These are phyloP conservation scores for Drymonia ruficornis DNA, from an alignment of 2,888 invertebrate species.

Conservation along the genomic window DNA sequence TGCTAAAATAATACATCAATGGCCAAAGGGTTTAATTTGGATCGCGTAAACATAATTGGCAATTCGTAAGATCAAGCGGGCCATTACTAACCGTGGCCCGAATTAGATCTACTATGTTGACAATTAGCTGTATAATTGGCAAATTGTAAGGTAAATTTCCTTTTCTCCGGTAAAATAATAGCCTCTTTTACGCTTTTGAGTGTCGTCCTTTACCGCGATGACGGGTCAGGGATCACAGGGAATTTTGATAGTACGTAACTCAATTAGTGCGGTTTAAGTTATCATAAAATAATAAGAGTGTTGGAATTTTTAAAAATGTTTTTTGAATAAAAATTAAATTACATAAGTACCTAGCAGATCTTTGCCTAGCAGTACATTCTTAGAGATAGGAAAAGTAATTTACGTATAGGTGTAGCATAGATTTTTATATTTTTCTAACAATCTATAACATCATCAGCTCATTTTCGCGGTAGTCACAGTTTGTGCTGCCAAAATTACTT, in stretches of 20 bases:
- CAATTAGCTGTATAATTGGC: slow-evolving; percentile 20
- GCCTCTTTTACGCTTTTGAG: neutral
- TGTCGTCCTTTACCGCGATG: neutral
- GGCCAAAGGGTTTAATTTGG: slow-evolving; percentile 29
- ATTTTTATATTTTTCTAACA: no score
- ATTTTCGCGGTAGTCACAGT: no score
- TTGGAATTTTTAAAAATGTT: neutral
- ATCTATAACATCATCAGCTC: no score
- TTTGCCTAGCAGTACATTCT: no score
- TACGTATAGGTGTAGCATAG: no score
- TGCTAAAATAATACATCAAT: no score
- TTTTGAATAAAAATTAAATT: no score
- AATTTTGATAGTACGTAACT: slow-evolving; percentile 1
- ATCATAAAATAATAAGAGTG: neutral
- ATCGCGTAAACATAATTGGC: slow-evolving; percentile 32
- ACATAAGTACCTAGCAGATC: no score
- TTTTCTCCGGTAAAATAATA: neutral
- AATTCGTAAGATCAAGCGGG: slow-evolving; percentile 32
- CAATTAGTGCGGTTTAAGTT: slow-evolving; percentile 1
- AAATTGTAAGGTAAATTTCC: slow-evolving; percentile 13
- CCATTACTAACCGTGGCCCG: slow-evolving; percentile 25
- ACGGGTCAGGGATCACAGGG: neutral
- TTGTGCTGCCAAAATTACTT: no score
- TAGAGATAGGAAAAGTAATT: no score
- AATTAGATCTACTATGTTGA: slow-evolving; percentile 23